These are phyloP conservation scores for Dromas ardeola DNA, from an alignment of 2,113 vertebrate genomes.

Conservation along the genomic window DNA sequence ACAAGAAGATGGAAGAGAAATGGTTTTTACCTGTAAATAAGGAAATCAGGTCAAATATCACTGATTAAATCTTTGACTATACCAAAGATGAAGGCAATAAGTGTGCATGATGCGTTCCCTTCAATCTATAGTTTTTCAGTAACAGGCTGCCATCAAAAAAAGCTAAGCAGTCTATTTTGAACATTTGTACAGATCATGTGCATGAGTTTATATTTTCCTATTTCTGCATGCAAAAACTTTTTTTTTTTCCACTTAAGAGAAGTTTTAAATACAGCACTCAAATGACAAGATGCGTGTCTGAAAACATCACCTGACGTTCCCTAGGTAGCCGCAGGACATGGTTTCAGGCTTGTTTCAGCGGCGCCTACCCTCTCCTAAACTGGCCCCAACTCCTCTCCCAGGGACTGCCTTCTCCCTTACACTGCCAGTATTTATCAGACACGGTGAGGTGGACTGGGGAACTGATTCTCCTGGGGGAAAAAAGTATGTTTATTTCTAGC, in stretches of 20 bases:
- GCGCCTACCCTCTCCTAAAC: not conserved
- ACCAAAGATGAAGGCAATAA: not conserved
- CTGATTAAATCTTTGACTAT: not conserved
- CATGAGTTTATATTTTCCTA: not conserved
- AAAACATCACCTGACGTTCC: not conserved
- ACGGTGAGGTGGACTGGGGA: not conserved
- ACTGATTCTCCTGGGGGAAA: not conserved
- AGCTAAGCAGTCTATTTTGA: not conserved
- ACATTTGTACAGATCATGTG: not conserved
- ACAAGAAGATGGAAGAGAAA: not conserved
- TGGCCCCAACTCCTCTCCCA: not conserved
- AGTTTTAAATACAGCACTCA: not conserved
- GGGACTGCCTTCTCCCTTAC: not conserved
- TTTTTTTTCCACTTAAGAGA: not conserved
- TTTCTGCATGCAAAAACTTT: not conserved
- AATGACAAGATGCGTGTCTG: accelerated
- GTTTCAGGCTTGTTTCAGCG: not conserved
- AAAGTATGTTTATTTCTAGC: not conserved
- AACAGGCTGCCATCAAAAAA: not conserved
- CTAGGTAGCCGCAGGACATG: not conserved
- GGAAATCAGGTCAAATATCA: not conserved
- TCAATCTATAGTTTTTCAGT: not conserved
- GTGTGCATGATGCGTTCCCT: not conserved
- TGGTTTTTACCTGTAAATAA: not conserved
- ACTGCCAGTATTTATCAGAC: accelerated